Evolutionary conservation across 23 tunicate genomes (phyloP), one percentile per base, ranked within the genome.

Genomic region (Trididemnum nubilum): DNA sequence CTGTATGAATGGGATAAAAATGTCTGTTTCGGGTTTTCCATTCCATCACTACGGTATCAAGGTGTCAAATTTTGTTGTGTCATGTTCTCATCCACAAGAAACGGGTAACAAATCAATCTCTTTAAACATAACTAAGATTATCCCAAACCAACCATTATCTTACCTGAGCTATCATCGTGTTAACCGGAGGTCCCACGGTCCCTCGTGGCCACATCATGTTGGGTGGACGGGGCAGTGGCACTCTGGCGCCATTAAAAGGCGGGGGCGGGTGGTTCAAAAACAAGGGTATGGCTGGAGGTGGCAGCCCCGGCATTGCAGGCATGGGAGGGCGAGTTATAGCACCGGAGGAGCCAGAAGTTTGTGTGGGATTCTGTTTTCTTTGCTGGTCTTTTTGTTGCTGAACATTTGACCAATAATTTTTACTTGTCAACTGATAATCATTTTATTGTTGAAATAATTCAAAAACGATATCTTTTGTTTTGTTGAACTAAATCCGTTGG

Each of bases 121-220:
- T n/a, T n/a, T n/a, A n/a, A n/a, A n/a, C n/a, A n/a, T n/a, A n/a
- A n/a, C n/a, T n/a, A n/a, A n/a, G n/a, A n/a, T n/a, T n/a, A n/a
- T n/a, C n/a, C n/a, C n/a, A n/a, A n/a, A n/a, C n/a, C n/a, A n/a
- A n/a, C n/a, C n/a, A 61, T 12, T 24, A 12, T 21, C 79, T 0
- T 72, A 87, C 91, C 81, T 87, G 91, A 19, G 91, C 86, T 35
- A 81, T 54, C 2, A 72, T 22, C 18, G 85, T 80, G 73, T 87
- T 87, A 27, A 59, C 26, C n/a, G 67, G 67, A 21, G 67, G 69
- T 35, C 32, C 25, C 2, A 5, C n/a, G 19, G 22, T 26, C 18
- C 36, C 34, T 27, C 21, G 54, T 12, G 74, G 74, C 74, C 74
- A 67, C 38, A 67, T 24, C 38, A 67, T 12, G 12, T 67, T 67